Percentiles rank a stretch among this genome's conserved stretches.
These are phyloP conservation scores for Lagodon rhomboides DNA, from an alignment of 2,797 vertebrate species.

Conservation along the genomic window DNA sequence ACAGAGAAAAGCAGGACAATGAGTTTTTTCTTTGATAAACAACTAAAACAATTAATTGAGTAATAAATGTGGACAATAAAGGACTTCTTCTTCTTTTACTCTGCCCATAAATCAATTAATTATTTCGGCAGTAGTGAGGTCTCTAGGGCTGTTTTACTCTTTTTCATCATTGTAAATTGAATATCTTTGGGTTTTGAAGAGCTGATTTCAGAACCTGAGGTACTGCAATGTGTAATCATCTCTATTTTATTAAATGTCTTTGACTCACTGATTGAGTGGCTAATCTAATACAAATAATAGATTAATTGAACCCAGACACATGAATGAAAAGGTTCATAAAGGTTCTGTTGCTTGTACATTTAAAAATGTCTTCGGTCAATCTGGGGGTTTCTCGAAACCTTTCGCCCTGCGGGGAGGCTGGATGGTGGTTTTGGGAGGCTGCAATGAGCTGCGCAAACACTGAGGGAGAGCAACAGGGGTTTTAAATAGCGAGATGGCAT, in stretches of 20 bases:
- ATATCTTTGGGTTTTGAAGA: neutral
- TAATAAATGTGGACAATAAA: neutral
- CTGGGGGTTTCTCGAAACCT: conserved; percentile 22
- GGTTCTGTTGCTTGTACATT: conserved; percentile 26
- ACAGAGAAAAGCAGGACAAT: neutral
- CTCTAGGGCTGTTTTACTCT: neutral
- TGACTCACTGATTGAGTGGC: neutral
- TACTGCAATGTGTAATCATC: neutral
- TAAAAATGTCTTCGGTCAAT: conserved; percentile 41
- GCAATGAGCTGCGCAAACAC: conserved; percentile 73
- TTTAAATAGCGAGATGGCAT: conserved; percentile 74
- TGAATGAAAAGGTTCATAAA: conserved; percentile 22
- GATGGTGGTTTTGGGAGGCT: conserved; percentile 54
- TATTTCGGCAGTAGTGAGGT: neutral
- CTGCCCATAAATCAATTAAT: no score
- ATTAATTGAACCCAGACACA: neutral
- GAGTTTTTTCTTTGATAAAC: neutral
- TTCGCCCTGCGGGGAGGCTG: conserved; percentile 45
- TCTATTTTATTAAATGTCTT: neutral
- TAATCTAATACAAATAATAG: neutral
- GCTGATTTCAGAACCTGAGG: neutral
- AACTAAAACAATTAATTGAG: neutral
- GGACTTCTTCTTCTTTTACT: no score
- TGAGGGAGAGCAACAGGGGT: conserved; percentile 49
- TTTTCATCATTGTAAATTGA: neutral